Percentiles rank a stretch among this genome's conserved stretches.
Evolutionary conservation across 2,797 vertebrate genomes (phyloP).

Genomic region (Gymnopithys bicolor): DNA sequence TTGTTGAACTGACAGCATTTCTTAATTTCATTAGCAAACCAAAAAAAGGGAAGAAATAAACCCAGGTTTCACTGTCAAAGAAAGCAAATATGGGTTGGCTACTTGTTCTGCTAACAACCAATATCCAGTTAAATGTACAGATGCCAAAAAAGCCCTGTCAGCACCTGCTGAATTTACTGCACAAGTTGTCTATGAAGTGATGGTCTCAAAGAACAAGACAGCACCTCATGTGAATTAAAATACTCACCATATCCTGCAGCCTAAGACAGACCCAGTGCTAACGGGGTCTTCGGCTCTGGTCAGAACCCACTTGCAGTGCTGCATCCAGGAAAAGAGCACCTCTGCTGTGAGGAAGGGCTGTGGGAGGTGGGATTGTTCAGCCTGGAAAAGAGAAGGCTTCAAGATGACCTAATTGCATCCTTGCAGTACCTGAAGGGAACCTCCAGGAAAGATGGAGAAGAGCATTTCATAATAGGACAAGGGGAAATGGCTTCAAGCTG

Average conservation of each 20-base stretch:
- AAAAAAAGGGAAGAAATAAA: not conserved
- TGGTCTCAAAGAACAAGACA: not conserved
- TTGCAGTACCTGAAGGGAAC: not conserved
- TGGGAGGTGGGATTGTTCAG: not conserved
- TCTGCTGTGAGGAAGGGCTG: not conserved
- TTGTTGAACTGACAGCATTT: not conserved
- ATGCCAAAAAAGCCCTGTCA: not conserved
- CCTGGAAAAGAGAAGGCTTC: not conserved
- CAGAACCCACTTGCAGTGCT: not conserved
- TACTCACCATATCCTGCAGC: not conserved
- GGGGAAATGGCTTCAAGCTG: not conserved
- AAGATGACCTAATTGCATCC: not conserved
- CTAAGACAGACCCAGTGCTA: not conserved
- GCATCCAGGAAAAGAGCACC: not conserved
- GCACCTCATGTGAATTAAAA: not conserved
- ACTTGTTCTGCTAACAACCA: not conserved
- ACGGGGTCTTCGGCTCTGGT: not conserved
- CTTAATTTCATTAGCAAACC: not conserved
- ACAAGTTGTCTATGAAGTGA: not conserved
- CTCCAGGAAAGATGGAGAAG: not conserved
- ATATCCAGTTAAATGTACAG: not conserved
- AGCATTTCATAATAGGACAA: not conserved
- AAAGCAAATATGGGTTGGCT: not conserved
- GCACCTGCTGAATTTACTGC: not conserved
- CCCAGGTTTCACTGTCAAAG: not conserved